Base-by-base conservation (phyloP, 2,113 vertebrate species). In the Neodon shergylaensis region DNA sequence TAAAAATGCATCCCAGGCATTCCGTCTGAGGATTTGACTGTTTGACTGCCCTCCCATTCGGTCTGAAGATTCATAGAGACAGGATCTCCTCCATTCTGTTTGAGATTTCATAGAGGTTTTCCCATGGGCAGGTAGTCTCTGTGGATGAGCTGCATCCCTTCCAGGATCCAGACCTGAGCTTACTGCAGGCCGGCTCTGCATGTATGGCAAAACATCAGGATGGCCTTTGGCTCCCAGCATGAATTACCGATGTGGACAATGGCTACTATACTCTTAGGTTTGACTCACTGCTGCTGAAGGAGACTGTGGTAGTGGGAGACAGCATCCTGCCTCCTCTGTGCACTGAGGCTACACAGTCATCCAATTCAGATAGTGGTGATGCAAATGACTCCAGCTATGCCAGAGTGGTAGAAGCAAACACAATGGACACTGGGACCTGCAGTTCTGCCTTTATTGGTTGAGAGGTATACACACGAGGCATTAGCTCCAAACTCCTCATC, bases 191-290 rank as follows among this genome's bases (percentile, higher is more conserved):
- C 31, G 99, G 99, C n/a, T 99, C 99, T 0, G 98, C 99, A 44
- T 99, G 99, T 97, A 98, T 99, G 98, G 99, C 98, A 0, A 99
- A 99, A 33, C 99, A 99, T 76, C 99, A 99, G 3, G 99, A 99
- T 0, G 99, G 99, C 4, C 99, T 99, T 91, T 99, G 99, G 99
- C 99, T 99, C 91, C 95, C 99, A 0, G 99, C 99, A 22, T 99
- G 96, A 96, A 99, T 99, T 93, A 99, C 98, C 14, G 99, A 99
- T 47, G 98, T 99, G 0, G 99, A 99, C 95, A 98, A 98, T 0
- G 99, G 99, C 52, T 99, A 99, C 98, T 99, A 99, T 98, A 99
- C 99, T 0, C 99, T 99, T 94, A 99, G 99, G 94, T 99, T 99
- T 97, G 99, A 99, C 96, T 99, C 99, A 0, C 94, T 99, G 97